phyloP scores from a whole-genome alignment of 2,797 vertebrate species.

The Enteromius paludinosus region DNA sequence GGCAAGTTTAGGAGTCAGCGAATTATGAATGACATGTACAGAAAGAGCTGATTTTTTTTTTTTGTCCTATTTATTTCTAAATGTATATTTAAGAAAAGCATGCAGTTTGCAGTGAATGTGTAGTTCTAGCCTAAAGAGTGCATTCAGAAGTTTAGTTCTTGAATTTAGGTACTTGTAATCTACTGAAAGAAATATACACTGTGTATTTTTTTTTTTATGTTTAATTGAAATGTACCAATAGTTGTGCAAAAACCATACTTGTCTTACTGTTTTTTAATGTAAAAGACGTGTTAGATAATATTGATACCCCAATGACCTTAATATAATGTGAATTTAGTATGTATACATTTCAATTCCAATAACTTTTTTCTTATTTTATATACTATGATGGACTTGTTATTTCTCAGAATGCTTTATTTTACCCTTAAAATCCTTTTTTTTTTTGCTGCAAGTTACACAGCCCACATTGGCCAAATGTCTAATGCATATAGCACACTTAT shows the following conservation, averaged over 20 bases:
- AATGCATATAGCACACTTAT: too few species aligned
- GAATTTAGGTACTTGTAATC: background rate
- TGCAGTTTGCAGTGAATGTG: constrained; percentile 8
- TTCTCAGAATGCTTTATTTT: background rate
- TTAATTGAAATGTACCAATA: background rate
- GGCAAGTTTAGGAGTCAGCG: constrained; percentile 40
- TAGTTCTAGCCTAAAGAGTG: background rate
- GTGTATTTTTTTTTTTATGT: background rate
- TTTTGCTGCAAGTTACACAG: background rate
- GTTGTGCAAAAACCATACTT: background rate
- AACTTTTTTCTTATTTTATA: background rate
- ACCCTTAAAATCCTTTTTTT: background rate
- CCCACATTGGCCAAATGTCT: too few species aligned
- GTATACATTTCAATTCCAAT: background rate
- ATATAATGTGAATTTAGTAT: background rate
- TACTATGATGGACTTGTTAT: background rate
- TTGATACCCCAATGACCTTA: background rate
- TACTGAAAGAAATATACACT: background rate
- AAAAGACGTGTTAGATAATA: background rate
- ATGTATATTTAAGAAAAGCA: constrained; percentile 1
- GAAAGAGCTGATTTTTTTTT: constrained; percentile 13
- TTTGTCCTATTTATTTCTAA: constrained; percentile 7
- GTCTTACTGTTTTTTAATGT: background rate
- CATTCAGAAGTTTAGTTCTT: background rate
- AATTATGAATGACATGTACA: constrained; percentile 48